Conservation (phyloP, 2,797 vertebrate species). For the Babyrousa celebensis region DNA sequence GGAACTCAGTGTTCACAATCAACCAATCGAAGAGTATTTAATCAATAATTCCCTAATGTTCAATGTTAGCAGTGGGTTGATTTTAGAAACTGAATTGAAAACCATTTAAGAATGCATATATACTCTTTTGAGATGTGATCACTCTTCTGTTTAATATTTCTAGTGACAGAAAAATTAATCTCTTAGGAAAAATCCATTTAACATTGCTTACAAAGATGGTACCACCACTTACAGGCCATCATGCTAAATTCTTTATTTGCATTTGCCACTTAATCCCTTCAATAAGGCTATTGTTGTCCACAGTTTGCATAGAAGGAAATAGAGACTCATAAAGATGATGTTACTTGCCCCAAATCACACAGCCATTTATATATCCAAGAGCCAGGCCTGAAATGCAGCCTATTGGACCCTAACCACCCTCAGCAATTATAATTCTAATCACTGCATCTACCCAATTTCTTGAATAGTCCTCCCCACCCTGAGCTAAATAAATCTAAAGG, state of each 20-base stretch:
- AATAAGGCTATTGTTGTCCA: neutral
- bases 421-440: neutral
- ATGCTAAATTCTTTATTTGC: neutral
- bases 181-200: neutral
- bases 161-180: neutral
- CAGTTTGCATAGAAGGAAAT: neutral
- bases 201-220: neutral
- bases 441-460: neutral
- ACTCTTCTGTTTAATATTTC: neutral
- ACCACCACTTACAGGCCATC: neutral
- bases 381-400: neutral
- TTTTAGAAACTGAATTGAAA: conserved; percentile 13
- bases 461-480: neutral
- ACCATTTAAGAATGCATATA: neutral
- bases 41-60: neutral
- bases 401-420: neutral
- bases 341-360: neutral
- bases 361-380: neutral
- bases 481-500: neutral
- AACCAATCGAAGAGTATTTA: neutral
- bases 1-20: neutral
- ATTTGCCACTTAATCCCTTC: neutral
- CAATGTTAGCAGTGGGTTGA: neutral
- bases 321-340: neutral
- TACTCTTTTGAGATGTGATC: neutral